Evolutionary conservation across 2,797 vertebrate species (phyloP), one percentile per base, ranked within the genome.

Genomic region (Malurus splendens): DNA sequence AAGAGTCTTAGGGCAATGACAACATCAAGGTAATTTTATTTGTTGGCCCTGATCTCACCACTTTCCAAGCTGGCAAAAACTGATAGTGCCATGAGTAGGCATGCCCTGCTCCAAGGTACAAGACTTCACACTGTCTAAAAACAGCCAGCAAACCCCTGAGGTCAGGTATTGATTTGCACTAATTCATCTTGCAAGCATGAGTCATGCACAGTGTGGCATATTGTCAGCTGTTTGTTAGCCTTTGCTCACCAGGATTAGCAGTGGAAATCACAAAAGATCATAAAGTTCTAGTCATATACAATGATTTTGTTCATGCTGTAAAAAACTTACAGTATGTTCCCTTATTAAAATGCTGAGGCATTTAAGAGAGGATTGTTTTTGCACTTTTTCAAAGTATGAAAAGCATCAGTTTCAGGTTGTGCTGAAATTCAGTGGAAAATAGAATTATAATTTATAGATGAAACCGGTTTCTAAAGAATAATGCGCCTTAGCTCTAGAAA

Each of bases 31-130:
- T 55, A 86, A 83, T 89, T 87, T 82, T 48, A 71, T 82, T 50
- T 86, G 32, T 74, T 32, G 25, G 62, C 42, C 61, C 73, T 78
- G 62, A 74, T 89, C 79, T 95, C 73, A 62, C 54, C 65, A 45
- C 61, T 82, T 87, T 81, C 38, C 61, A 70, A 85, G 73, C 66
- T 93, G 91, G 82, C 84, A 91, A 80, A 80, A 92, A n/a, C 19
- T 70, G 57, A 85, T 82, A 77, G 33, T 66, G 54, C 32, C 62
- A 38, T 65, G 92, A 91, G 20, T 38, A 73, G 79, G 39, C 82
- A 76, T 86, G 79, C 66, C 85, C 38, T 78, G 73, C 93, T 84
- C 38, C 27, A 70, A 75, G 90, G 62, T 68, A 16, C 33, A 66
- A 36, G 61, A 59, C 82, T 82, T 68, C 79, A 72, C 42, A 8